Conservation (phyloP, 2,113 vertebrate genomes). For the Varanus komodoensis region DNA sequence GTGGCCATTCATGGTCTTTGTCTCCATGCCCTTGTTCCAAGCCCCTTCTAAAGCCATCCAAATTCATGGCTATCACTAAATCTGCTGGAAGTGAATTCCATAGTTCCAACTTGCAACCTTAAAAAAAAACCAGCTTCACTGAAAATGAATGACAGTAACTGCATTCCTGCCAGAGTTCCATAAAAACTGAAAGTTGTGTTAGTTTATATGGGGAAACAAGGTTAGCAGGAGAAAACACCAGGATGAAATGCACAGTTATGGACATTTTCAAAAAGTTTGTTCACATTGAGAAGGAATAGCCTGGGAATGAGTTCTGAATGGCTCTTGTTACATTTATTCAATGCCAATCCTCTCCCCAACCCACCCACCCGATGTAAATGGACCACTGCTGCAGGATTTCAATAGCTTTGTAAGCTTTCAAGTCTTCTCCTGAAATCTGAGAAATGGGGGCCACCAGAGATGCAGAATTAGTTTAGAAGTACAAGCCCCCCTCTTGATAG, state of each 20-base stretch:
- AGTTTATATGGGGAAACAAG: neutral
- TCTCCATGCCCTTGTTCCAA: no score
- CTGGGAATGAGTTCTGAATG: neutral
- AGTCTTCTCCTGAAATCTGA: no score
- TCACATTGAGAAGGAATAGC: neutral
- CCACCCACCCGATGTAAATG: neutral
- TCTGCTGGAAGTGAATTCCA: no score
- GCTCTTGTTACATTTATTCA: neutral
- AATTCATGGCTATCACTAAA: no score
- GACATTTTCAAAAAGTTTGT: neutral
- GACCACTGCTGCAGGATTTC: neutral
- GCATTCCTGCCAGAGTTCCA: neutral
- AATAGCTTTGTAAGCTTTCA: neutral
- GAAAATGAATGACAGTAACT: neutral
- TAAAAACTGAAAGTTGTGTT: neutral
- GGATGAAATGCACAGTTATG: neutral
- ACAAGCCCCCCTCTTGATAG: no score
- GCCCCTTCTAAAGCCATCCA: no score
- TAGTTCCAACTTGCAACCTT: no score
- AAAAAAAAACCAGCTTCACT: neutral
- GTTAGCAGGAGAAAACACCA: neutral
- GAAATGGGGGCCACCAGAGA: neutral
- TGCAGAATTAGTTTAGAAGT: neutral
- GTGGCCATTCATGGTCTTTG: no score
- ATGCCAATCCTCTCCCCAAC: no score